Percentiles rank a stretch among this genome's conserved stretches.
Evolutionary conservation across 2,888 invertebrate genomes (phyloP).

Genomic region (Arenicola marina): DNA sequence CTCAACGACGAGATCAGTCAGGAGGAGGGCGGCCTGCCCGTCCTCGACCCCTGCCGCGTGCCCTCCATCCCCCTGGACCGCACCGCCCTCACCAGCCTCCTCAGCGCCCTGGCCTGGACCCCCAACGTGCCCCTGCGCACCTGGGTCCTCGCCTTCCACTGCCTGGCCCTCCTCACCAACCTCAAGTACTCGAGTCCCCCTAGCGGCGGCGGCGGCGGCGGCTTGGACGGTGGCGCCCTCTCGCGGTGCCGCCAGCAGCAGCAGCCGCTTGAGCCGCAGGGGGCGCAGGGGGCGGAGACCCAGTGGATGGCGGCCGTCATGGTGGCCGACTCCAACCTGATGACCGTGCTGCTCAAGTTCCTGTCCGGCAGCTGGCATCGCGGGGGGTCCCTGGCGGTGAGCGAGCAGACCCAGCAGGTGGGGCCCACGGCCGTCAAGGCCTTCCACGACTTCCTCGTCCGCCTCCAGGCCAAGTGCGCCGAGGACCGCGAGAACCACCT

Average conservation of each 20-base stretch:
- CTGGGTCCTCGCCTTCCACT: conserved; percentile 80
- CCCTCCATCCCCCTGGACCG: conserved; percentile 65
- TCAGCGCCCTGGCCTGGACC: conserved; percentile 71
- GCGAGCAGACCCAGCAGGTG: too few relatives aligned
- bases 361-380: conserved; percentile 37
- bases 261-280: neutral
- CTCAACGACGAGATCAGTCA: conserved; percentile 70
- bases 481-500: conserved; percentile 65
- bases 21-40: conserved; percentile 31
- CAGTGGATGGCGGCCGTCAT: conserved; percentile 49
- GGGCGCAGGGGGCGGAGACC: conserved; percentile 7
- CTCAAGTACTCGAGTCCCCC: conserved; percentile 52
- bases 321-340: conserved; percentile 49
- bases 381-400: too few relatives aligned
- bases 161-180: conserved; percentile 75
- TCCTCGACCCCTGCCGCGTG: conserved; percentile 45
- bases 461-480: conserved; percentile 71
- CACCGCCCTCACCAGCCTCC: conserved; percentile 69
- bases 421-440: conserved; percentile 78
- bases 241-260: neutral
- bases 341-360: conserved; percentile 51
- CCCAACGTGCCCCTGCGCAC: conserved; percentile 72
- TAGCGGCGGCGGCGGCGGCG: too few relatives aligned
- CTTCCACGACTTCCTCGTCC: conserved; percentile 73
- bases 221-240: conserved; percentile 11